phyloP scores from a whole-genome alignment of 2,797 vertebrate species.

The Paramormyrops hopkinsi region DNA sequence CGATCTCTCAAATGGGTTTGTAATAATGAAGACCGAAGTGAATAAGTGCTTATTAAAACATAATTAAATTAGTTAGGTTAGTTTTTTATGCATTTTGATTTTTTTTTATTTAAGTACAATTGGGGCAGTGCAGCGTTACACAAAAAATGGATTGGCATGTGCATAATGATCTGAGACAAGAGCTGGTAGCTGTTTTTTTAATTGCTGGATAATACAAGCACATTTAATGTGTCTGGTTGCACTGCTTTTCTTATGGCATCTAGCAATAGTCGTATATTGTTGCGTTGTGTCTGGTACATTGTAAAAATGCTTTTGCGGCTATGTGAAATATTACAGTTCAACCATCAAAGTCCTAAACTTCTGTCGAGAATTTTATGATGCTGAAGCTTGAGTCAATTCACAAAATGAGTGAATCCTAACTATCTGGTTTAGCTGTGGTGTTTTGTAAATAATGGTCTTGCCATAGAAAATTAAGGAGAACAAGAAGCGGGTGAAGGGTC shows the following conservation, averaged over 20 bases:
- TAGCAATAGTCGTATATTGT: neutral
- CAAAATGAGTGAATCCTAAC: neutral
- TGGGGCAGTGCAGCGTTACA: neutral
- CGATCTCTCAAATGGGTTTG: neutral
- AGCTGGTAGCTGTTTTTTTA: neutral
- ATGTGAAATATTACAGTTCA: neutral
- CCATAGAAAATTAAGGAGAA: neutral
- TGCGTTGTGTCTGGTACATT: neutral
- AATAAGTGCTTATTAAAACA: neutral
- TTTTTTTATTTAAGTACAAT: neutral
- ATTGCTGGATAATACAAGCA: neutral
- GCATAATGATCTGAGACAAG: neutral
- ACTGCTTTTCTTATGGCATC: neutral
- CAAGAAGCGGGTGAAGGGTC: neutral
- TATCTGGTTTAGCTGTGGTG: neutral
- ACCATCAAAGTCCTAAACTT: neutral
- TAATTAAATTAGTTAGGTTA: neutral
- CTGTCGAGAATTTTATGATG: neutral
- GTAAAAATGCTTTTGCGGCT: slow-evolving; percentile 17
- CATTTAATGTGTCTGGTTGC: neutral
- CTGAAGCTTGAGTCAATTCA: neutral
- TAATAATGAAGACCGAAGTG: neutral
- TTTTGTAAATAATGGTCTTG: neutral
- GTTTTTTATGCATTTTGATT: neutral
- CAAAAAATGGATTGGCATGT: neutral